Evolutionary conservation across 2,797 vertebrate species (phyloP), one percentile per base, ranked within the genome.

Genomic region (Diglossa cyanea): DNA sequence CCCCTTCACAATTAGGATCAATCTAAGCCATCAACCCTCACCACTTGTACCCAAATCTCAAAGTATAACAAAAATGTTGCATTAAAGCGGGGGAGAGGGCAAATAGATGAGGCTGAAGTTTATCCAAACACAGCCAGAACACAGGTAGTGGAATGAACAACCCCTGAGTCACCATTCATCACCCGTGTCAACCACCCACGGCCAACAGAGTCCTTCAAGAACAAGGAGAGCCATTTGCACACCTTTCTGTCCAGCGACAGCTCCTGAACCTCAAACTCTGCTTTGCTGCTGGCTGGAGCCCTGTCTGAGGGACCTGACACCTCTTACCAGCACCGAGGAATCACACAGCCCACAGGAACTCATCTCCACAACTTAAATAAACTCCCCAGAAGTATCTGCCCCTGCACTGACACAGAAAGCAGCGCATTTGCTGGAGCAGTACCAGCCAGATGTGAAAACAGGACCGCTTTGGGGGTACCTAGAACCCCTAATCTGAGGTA

Each of bases 401-500:
- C 53, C 66, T 84, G 68, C 44, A 28, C 35, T 7, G 2, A 40
- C 18, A 42, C 39, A 13, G n/a, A 53, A 73, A 71, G 62, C 10
- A 39, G 39, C 1, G 0, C 1, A 3, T 61, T 60, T 79, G 72
- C 85, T 50, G 47, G 25, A 90, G 30, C 1, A 1, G 75, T 18
- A 62, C 21, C 4, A 4, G 76, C 76, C 86, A 86, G 94, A 80
- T 26, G 28, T 55, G 88, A 87, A 77, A 87, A 88, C 21, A 87
- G 42, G 58, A 57, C 62, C 92, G 47, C 39, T 28, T 17, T 30
- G 6, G 44, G 88, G 83, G 55, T 50, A 94, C 63, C 94, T 31
- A 47, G 30, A 86, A 79, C 90, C 81, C 77, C 91, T 96, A 65
- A 83, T 10, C 93, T 76, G n/a, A 96, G 77, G 76, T 61, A 83